These are phyloP conservation scores for Hydropsyche betteni DNA, from an alignment of 2,888 invertebrate species.

Conservation along the genomic window DNA sequence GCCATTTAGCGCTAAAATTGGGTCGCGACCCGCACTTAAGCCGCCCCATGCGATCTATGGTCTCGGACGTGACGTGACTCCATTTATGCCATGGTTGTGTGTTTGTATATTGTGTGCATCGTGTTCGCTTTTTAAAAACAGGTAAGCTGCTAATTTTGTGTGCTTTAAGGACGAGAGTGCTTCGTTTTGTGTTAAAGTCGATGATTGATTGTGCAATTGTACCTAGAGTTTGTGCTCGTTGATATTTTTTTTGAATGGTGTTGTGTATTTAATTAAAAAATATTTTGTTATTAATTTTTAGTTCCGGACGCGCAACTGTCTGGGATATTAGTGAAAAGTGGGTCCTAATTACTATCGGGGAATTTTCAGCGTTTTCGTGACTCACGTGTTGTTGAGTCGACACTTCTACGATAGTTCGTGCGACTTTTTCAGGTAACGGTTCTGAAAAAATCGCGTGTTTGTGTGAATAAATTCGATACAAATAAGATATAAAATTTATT, in stretches of 20 bases:
- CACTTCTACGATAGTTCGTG: constrained; percentile 1
- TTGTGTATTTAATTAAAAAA: too few relatives aligned
- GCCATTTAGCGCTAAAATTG: constrained; percentile 49
- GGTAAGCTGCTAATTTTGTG: too few relatives aligned
- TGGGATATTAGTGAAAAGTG: constrained; percentile 4
- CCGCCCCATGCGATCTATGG: constrained; percentile 34
- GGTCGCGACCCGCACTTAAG: constrained; percentile 49
- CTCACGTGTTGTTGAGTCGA: constrained; percentile 1
- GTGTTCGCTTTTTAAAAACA: too few relatives aligned
- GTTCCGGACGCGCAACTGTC: background rate
- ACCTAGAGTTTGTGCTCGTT: too few relatives aligned
- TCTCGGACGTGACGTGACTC: constrained; percentile 38
- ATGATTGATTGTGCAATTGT: too few relatives aligned
- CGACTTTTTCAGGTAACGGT: background rate
- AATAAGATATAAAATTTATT: too few relatives aligned
- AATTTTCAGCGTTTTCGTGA: constrained; percentile 7
- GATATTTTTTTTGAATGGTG: too few relatives aligned
- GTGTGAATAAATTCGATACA: background rate
- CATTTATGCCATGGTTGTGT: background rate
- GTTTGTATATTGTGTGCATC: background rate
- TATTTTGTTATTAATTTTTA: too few relatives aligned
- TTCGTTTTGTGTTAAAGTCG: too few relatives aligned
- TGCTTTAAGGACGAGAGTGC: too few relatives aligned
- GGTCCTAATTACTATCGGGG: background rate
- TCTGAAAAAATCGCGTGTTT: background rate